Conservation (phyloP, 2,797 vertebrate species). For the Chrysolophus pictus region DNA sequence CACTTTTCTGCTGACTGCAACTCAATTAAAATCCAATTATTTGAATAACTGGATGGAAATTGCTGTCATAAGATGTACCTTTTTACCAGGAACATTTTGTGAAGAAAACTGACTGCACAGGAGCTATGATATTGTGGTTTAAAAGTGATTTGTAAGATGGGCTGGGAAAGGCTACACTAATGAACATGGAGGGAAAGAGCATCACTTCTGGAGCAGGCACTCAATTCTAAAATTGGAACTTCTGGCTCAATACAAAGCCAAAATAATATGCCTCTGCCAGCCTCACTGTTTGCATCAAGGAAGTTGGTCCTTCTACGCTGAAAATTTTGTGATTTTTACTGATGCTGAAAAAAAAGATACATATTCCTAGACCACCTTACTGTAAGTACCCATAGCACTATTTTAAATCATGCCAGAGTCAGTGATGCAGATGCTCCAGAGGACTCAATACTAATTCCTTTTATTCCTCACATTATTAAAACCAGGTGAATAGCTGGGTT, state of each 20-base stretch:
- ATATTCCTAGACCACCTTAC: not conserved
- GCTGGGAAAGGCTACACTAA: not conserved
- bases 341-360: not conserved
- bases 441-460: not conserved
- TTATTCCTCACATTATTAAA: not conserved
- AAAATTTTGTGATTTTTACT: not conserved
- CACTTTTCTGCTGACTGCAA: constrained; percentile 54
- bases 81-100: constrained; percentile 41
- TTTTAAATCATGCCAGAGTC: not conserved
- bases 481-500: not conserved
- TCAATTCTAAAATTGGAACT: not conserved
- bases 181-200: not conserved
- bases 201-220: not conserved
- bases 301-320: not conserved
- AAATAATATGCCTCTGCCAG: not conserved
- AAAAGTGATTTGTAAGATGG: not conserved
- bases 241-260: not conserved
- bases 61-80: constrained; percentile 17
- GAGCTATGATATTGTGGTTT: not conserved
- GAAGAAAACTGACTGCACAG: constrained; percentile 21
- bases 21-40: constrained; percentile 68
- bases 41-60: constrained; percentile 58
- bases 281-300: not conserved
- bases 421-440: not conserved
- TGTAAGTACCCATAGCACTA: not conserved